A percentile compares a stretch with the other conserved stretches of the same genome.
Evolutionary conservation across 53 echinoderm and acorn worm genomes (phyloP).

Genomic region (Henricia sp.): DNA sequence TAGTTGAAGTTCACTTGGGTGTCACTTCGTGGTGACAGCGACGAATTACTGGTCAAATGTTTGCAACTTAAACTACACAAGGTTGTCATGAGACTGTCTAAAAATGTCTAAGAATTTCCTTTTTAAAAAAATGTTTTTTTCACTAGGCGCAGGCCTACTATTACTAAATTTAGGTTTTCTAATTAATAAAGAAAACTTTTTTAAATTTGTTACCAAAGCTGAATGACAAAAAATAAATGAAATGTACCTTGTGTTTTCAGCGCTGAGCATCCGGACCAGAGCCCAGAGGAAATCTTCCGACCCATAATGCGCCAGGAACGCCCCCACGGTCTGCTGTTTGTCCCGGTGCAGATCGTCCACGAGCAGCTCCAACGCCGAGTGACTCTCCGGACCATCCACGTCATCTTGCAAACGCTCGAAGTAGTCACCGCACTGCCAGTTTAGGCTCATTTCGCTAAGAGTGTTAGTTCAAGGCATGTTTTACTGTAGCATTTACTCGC

Average conservation of each 20-base stretch:
- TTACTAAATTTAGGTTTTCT: not conserved
- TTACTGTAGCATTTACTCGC: not conserved
- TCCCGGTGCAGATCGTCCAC: conserved; percentile 97
- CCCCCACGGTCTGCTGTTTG: conserved; percentile 80
- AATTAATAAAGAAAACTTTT: not conserved
- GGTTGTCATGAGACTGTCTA: too few relatives aligned
- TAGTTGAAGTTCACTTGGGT: too few relatives aligned
- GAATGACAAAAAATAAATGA: not conserved
- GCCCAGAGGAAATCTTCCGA: conserved; percentile 96
- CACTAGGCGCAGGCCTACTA: too few relatives aligned
- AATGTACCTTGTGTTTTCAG: conserved; percentile 84
- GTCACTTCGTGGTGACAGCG: too few relatives aligned
- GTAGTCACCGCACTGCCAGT: conserved; percentile 91
- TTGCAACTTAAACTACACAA: too few relatives aligned
- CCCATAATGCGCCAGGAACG: conserved; percentile 88
- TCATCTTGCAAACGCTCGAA: conserved; percentile 84
- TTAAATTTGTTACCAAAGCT: not conserved
- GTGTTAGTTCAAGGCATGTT: conserved; percentile 12
- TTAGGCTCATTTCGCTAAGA: conserved; percentile 74
- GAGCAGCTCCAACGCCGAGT: conserved; percentile 83
- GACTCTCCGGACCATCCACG: conserved; percentile 51
- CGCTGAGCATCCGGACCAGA: conserved; percentile 78
- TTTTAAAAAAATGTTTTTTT: too few relatives aligned
- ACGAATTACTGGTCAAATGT: too few relatives aligned
- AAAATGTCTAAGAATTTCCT: too few relatives aligned